phyloP scores from a whole-genome alignment of 2,888 invertebrate species.

The Drosophila trichaetosa region DNA sequence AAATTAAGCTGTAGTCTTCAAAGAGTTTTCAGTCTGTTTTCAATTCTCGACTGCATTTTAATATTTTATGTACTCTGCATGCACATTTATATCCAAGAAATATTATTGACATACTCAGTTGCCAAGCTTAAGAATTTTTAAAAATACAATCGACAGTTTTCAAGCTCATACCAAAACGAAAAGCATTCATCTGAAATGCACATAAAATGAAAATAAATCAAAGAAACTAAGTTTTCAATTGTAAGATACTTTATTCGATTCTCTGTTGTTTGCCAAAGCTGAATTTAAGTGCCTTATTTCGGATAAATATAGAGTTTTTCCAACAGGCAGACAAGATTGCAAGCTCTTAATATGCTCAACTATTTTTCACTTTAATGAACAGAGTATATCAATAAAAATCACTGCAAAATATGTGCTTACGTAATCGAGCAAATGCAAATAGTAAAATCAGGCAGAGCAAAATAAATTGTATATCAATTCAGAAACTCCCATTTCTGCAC shows the following conservation, averaged over 20 bases:
- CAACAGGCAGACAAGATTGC: neutral
- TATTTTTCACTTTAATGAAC: neutral
- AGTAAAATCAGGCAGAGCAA: constrained; percentile 4
- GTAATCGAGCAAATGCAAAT: constrained; percentile 29
- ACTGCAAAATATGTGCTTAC: constrained; percentile 7
- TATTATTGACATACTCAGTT: constrained; percentile 4
- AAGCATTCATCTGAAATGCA: neutral
- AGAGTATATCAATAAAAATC: neutral
- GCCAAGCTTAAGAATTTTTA: constrained; percentile 3
- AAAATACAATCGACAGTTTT: constrained; percentile 6
- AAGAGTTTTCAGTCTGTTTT: neutral
- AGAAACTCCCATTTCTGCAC: neutral
- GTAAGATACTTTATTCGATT: neutral
- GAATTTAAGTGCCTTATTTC: neutral
- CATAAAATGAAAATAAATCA: neutral
- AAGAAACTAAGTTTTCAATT: neutral
- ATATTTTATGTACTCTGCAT: neutral
- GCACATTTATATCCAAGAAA: neutral
- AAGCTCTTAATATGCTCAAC: neutral
- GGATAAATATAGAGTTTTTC: neutral
- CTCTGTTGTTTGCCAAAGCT: neutral
- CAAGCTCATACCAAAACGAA: neutral
- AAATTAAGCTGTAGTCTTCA: neutral
- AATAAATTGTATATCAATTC: constrained; percentile 39
- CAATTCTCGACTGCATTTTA: neutral